Evolutionary conservation across 2,888 invertebrate species (phyloP).

Genomic region (Diploptera punctata): DNA sequence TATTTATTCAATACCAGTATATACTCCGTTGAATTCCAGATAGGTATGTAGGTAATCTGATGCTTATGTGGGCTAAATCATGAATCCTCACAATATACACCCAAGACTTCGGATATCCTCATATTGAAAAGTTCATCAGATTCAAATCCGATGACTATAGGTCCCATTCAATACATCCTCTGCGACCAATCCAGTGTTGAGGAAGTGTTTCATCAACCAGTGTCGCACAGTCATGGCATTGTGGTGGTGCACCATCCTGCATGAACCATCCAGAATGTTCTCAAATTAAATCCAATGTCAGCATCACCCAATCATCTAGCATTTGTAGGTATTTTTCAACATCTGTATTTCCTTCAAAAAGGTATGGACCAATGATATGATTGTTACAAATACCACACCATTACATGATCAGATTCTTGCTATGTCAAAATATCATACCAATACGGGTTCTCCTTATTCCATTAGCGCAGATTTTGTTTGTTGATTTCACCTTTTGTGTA

Average conservation of each 20-base stretch:
- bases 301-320: not conserved
- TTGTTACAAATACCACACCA: not conserved
- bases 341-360: no score
- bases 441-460: not conserved
- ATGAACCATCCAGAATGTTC: not conserved
- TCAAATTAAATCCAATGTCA: not conserved
- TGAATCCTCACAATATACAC: not conserved
- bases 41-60: not conserved
- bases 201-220: not conserved
- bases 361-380: not conserved
- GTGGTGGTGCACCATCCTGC: not conserved
- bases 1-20: not conserved
- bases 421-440: not conserved
- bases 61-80: not conserved
- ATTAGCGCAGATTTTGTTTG: not conserved
- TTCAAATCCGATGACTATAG: not conserved
- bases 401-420: not conserved
- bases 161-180: not conserved
- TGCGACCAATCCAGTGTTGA: constrained; percentile 8
- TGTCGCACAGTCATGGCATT: not conserved
- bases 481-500: no score
- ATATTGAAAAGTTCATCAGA: not conserved
- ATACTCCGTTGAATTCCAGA: not conserved
- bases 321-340: not conserved
- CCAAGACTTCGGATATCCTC: not conserved